phyloP scores from a whole-genome alignment of 1,140 invertebrate species.

The Lerema accius region DNA sequence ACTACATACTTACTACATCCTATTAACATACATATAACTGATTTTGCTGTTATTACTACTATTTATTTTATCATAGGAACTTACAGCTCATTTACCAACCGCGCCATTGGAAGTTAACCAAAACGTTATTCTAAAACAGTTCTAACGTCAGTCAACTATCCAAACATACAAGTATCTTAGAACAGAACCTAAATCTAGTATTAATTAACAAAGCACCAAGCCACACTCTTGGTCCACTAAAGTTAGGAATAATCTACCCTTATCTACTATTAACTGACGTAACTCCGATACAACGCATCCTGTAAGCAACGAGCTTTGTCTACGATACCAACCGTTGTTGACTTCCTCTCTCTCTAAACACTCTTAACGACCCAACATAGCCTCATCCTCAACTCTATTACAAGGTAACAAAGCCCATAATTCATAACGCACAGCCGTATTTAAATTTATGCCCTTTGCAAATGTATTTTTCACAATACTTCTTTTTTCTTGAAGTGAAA shows the following conservation, averaged over 20 bases:
- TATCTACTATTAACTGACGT: constrained; percentile 44
- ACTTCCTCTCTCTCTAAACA: constrained; percentile 56
- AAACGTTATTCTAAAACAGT: too few relatives aligned
- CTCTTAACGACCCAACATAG: constrained; percentile 51
- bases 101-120: too few relatives aligned
- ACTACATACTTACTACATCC: too few relatives aligned
- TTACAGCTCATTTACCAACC: too few relatives aligned
- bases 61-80: too few relatives aligned
- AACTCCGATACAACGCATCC: constrained; percentile 60
- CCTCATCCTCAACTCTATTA: constrained; percentile 36
- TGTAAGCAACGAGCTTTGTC: constrained; percentile 65
- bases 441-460: constrained; percentile 63
- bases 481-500: constrained; percentile 51
- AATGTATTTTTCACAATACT: constrained; percentile 59
- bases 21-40: too few relatives aligned
- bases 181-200: too few relatives aligned
- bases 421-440: constrained; percentile 10
- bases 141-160: too few relatives aligned
- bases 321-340: constrained; percentile 62
- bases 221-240: neutral
- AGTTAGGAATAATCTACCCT: constrained; percentile 29
- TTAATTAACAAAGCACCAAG: constrained; percentile 18
- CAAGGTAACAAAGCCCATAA: constrained; percentile 19
- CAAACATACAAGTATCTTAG: too few relatives aligned
- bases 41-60: too few relatives aligned